A percentile compares a stretch with the other conserved stretches of the same genome.
These are phyloP conservation scores for Cynaeus angustus DNA, from an alignment of 2,888 invertebrate species.

Conservation along the genomic window DNA sequence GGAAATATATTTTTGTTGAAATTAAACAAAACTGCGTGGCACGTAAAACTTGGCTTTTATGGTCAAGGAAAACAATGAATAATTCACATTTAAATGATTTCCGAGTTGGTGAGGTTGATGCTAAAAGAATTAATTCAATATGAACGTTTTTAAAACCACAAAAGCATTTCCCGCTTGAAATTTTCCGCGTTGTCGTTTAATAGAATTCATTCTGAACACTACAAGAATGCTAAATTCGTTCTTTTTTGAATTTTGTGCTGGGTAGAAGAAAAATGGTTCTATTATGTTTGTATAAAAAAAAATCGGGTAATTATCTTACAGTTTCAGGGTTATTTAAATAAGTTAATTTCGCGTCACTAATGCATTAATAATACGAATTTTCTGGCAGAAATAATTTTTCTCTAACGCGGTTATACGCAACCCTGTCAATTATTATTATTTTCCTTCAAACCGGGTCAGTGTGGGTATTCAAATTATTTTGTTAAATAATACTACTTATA, in stretches of 20 bases:
- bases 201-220: conserved; percentile 47
- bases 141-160: conserved; percentile 48
- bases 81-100: conserved; percentile 51
- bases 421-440: conserved; percentile 18
- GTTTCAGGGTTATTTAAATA: conserved; percentile 46
- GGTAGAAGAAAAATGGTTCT: conserved; percentile 9
- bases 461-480: conserved; percentile 1
- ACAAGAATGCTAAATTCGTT: conserved; percentile 41
- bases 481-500: conserved; percentile 14
- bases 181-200: conserved; percentile 45
- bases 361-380: conserved; percentile 46
- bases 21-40: conserved; percentile 10
- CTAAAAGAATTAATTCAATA: conserved; percentile 46
- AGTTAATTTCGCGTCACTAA: conserved; percentile 47
- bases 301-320: conserved; percentile 22
- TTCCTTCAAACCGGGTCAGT: conserved; percentile 1
- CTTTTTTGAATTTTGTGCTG: conserved; percentile 16
- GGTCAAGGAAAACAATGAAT: conserved; percentile 43
- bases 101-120: conserved; percentile 42
- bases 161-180: conserved; percentile 48
- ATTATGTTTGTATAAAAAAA: conserved; percentile 30
- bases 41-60: conserved; percentile 28
- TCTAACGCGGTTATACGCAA: conserved; percentile 1
- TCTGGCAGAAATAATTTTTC: conserved; percentile 34
- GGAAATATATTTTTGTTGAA: conserved; percentile 5